A percentile compares a stretch with the other conserved stretches of the same genome.
Conservation (phyloP, 2,888 invertebrate genomes). For the Callyntrura sp. region DNA sequence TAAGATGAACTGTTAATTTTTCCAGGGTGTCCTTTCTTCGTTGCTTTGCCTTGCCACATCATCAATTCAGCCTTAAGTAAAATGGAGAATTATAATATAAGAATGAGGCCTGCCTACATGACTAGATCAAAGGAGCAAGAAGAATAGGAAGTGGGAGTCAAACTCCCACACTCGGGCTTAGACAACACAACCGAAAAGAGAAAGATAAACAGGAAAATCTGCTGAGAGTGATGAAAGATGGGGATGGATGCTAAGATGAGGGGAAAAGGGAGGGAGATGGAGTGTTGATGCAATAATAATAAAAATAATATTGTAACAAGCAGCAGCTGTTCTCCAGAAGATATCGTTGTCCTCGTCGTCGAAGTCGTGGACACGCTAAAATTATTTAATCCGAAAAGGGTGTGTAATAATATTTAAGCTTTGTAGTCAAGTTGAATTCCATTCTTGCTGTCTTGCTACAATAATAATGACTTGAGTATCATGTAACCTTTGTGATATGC, state of each 20-base stretch:
- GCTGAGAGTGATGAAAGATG: slow-evolving; percentile 71
- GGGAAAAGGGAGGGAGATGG: slow-evolving; percentile 58
- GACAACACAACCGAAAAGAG: not conserved
- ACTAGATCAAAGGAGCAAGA: not conserved
- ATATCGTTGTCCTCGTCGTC: too few relatives aligned
- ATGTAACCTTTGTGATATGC: not conserved
- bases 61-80: not conserved
- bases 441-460: too few relatives aligned
- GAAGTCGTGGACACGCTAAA: too few relatives aligned
- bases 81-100: slow-evolving; percentile 3
- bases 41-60: not conserved
- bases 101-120: slow-evolving; percentile 18
- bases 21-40: not conserved
- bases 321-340: slow-evolving; percentile 8
- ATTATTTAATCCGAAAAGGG: too few relatives aligned
- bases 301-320: slow-evolving; percentile 24
- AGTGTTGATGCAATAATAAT: slow-evolving; percentile 65
- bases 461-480: slow-evolving; percentile 1
- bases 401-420: not conserved
- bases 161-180: slow-evolving; percentile 1
- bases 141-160: not conserved
- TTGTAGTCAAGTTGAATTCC: too few relatives aligned
- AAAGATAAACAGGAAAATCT: slow-evolving; percentile 60
- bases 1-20: slow-evolving; percentile 40
- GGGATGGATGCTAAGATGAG: slow-evolving; percentile 34